A percentile compares a stretch with the other conserved stretches of the same genome.
These are phyloP conservation scores for Anthoptus insignis DNA, from an alignment of 2,888 invertebrate species.

Conservation along the genomic window DNA sequence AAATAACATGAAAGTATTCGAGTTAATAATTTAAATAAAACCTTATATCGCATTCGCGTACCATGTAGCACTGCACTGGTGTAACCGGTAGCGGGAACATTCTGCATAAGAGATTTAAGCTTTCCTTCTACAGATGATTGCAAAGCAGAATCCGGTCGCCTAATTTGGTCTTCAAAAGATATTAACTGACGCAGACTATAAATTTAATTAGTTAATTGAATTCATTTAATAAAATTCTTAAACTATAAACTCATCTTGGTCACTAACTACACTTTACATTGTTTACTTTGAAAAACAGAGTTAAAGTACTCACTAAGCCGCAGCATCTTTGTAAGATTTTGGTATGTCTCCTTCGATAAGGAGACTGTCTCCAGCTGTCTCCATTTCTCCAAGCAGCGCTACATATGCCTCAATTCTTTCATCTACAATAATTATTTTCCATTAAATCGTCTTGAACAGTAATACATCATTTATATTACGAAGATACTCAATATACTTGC, in stretches of 20 bases:
- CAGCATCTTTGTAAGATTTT: conserved; percentile 68
- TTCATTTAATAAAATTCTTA: too few species aligned
- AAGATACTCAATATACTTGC: conserved; percentile 51
- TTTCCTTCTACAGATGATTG: conserved; percentile 56
- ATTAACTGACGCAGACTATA: conserved; percentile 67
- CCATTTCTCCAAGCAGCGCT: conserved; percentile 70
- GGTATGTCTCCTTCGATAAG: conserved; percentile 68
- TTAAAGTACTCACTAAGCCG: conserved; percentile 65
- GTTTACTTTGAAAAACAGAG: too few species aligned
- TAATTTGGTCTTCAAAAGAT: conserved; percentile 63
- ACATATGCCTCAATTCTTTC: conserved; percentile 71
- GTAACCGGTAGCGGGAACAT: conserved; percentile 57
- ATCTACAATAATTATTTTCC: conserved; percentile 54
- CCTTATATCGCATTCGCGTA: conserved; percentile 35
- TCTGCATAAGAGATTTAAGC: conserved; percentile 61
- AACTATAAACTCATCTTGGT: too few species aligned
- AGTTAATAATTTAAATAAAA: background rate
- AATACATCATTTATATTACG: background rate
- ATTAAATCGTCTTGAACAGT: too few species aligned
- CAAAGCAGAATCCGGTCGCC: conserved; percentile 54
- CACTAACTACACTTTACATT: too few species aligned
- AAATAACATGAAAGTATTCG: too few species aligned
- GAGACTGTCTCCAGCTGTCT: conserved; percentile 61
- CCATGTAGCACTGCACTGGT: conserved; percentile 55
- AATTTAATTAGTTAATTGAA: background rate